Evolutionary conservation across 2,888 invertebrate species (phyloP).

Genomic region (Lepidocyrtinus sp.): DNA sequence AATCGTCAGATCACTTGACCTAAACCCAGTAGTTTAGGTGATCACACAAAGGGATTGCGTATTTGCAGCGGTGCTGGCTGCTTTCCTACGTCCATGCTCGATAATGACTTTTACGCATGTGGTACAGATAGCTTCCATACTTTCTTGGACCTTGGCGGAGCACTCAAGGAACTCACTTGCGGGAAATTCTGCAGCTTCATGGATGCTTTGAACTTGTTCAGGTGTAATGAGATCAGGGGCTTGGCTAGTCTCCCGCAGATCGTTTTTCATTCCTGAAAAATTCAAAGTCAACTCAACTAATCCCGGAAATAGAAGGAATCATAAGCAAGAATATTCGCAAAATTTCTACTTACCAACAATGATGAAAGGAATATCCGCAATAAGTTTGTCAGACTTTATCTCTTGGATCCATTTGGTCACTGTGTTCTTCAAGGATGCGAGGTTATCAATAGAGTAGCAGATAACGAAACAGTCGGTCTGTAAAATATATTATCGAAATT

Average conservation of each 20-base stretch:
- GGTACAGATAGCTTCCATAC: conserved; percentile 47
- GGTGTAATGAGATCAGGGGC: conserved; percentile 56
- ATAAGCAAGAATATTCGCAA: not conserved
- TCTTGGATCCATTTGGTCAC: conserved; percentile 90
- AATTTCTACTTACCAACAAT: conserved; percentile 80
- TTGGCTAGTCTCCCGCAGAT: conserved; percentile 43
- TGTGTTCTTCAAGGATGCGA: conserved; percentile 86
- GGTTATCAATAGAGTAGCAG: conserved; percentile 86
- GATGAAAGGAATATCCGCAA: conserved; percentile 82
- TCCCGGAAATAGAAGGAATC: not conserved
- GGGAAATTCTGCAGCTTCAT: conserved; percentile 42
- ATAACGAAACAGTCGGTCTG: conserved; percentile 90
- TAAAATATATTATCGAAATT: conserved; percentile 71
- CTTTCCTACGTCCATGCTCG: conserved; percentile 39
- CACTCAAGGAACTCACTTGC: conserved; percentile 49
- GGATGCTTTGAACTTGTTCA: conserved; percentile 55
- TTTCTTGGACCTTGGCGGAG: conserved; percentile 48
- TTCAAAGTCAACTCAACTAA: not conserved
- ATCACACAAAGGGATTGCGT: conserved; percentile 47
- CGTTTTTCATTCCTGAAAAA: conserved; percentile 45
- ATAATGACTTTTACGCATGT: conserved; percentile 39
- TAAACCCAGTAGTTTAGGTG: too few relatives aligned
- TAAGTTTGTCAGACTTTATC: conserved; percentile 83
- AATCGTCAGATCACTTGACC: too few relatives aligned
- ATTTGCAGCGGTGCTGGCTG: conserved; percentile 38